A percentile compares a stretch with the other conserved stretches of the same genome.
Conservation (phyloP, 2,797 vertebrate species). For the Eidolon dupreanum region DNA sequence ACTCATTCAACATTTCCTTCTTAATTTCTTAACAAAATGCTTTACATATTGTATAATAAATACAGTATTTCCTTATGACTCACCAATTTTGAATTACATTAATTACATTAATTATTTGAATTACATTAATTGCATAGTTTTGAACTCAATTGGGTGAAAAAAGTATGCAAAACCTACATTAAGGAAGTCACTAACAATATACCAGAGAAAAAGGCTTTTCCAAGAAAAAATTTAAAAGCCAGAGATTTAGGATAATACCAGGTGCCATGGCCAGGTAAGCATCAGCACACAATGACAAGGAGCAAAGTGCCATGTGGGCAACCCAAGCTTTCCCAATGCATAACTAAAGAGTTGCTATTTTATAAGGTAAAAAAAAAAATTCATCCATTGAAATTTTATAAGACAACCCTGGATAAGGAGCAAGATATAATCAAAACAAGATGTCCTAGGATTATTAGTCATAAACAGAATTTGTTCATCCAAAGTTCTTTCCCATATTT, state of each 20-base stretch:
- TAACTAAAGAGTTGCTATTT: neutral
- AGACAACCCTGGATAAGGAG: neutral
- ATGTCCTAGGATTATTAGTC: neutral
- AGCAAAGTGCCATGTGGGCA: neutral
- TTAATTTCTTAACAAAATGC: conserved; percentile 46
- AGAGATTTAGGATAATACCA: neutral
- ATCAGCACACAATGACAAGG: neutral
- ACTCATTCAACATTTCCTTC: neutral
- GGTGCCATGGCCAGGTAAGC: neutral
- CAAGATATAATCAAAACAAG: neutral
- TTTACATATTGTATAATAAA: conserved; percentile 30
- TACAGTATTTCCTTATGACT: neutral
- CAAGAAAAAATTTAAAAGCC: neutral
- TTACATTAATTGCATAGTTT: neutral
- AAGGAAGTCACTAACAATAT: neutral
- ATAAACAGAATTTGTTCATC: neutral
- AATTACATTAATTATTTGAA: neutral
- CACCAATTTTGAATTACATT: neutral
- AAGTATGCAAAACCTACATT: neutral
- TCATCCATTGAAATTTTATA: neutral
- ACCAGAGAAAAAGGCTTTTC: neutral
- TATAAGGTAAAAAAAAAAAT: neutral
- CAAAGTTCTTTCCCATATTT: neutral
- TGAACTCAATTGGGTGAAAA: neutral
- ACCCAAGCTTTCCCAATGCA: neutral